Base-by-base conservation (phyloP, 2,888 invertebrate species). In the Crocallis elinguaria region DNA sequence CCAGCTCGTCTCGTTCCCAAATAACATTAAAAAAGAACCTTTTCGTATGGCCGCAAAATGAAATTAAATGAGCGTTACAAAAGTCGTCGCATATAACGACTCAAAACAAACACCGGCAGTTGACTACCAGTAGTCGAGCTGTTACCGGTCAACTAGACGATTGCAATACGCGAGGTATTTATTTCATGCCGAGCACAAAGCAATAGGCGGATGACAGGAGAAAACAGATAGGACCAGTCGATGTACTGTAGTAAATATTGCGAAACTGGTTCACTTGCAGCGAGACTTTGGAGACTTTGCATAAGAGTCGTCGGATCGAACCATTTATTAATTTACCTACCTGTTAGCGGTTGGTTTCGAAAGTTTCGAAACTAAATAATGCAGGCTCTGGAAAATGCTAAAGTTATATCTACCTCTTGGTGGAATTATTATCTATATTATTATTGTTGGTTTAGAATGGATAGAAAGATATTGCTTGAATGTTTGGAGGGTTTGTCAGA, bases 211-310 rank as follows among this genome's bases (percentile, higher is more conserved):
- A 19, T 44, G 25, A 14, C 38, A 35, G 41, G 51, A 45, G 44
- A 36, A 27, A 25, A 36, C 25, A 16, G 45, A 52, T 41, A 52
- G 45, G 35, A 36, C 45, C 39, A 45, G 29, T 41, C 33, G 33
- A 33, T 45, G 32, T 35, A 45, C 45, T 30, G 16, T 32, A 42
- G 32, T 25, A 39, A 33, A 39, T 39, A 33, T 52, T 52, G 19
- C 35, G 51, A 45, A 52, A 52, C 23, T 41, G 35, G 41, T 41
- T 39, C 45, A 45, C 38, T 39, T 21, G 25, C 14, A 14, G 27
- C 16, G 42, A 37, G 32, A 17, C 50, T 50, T 32, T 17, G 32
- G 14, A 42, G 37, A 14, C 23, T 51, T 50, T 51, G 51, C 51
- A 44, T 51, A 44, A 51, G 25, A 9, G 17, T 39, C 17, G 17